Evolutionary conservation across 2,113 vertebrate species (phyloP).

Genomic region (Lepisosteus oculatus): DNA sequence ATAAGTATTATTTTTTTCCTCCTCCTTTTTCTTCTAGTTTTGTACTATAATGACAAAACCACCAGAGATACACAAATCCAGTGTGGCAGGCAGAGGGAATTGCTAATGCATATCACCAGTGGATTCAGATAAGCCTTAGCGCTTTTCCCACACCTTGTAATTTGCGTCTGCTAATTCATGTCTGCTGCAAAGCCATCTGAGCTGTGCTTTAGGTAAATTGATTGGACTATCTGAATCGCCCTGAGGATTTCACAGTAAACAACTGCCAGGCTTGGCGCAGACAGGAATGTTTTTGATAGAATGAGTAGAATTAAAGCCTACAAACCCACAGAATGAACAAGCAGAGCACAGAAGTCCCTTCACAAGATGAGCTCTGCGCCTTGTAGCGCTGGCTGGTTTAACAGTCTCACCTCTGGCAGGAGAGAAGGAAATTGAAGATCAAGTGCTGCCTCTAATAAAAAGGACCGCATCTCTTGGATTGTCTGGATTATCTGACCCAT

Average conservation of each 20-base stretch:
- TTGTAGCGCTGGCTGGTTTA: slow-evolving; percentile 20
- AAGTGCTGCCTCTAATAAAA: no score
- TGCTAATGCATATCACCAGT: not conserved
- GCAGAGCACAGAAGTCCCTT: not conserved
- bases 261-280: not conserved
- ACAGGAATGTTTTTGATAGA: slow-evolving; percentile 18
- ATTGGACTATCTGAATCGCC: slow-evolving; percentile 17
- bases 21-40: no score
- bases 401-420: slow-evolving; percentile 14
- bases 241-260: slow-evolving; percentile 6
- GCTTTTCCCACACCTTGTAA: slow-evolving; percentile 2
- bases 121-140: not conserved
- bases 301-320: slow-evolving; percentile 25
- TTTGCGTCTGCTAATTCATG: slow-evolving; percentile 9
- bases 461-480: no score
- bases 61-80: not conserved
- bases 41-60: no score
- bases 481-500: no score
- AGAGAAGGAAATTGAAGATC: slow-evolving; percentile 1
- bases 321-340: slow-evolving; percentile 17
- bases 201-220: slow-evolving; percentile 2
- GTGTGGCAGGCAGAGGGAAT: not conserved
- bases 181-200: not conserved
- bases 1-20: no score
- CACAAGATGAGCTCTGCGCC: slow-evolving; percentile 18